Base-by-base conservation (phyloP, 2,888 invertebrate genomes). In the Hetaerina titia region DNA sequence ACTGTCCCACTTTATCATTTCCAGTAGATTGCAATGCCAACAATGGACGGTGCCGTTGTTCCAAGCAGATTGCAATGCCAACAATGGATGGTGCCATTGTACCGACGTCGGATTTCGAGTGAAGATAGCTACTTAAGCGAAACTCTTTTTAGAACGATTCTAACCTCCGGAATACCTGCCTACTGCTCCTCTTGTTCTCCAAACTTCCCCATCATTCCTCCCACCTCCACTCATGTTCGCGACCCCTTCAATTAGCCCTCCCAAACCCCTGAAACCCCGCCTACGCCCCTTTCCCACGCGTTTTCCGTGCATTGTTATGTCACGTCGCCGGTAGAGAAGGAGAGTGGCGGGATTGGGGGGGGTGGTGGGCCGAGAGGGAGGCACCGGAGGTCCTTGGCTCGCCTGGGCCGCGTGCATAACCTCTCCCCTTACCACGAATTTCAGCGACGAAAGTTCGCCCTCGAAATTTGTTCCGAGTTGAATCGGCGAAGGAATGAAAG, bases 261-360 rank as follows among this genome's bases (percentile, higher is more conserved):
- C 60, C 0, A 17, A 60, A 17, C 60, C 87, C 87, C 19, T 13
- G 31, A 31, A 15, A 88, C 88, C 5, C 69, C 69, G 56, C 88
- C 90, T 25, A 90, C 90, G 60, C 89, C 57, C 63, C 17, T 58
- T 90, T 90, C 90, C 25, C 90, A 90, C 90, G 90, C 90, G 90
- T 90, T 63, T 64, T 90, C 63, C 8, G n/a, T 64, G 90, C 90
- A 64, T 90, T 64, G 90, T 90, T 90, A 90, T 90, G 64, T 63
- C 90, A 90, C 45, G 64, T 64, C 90, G 90, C 64, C 90, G 22
- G 45, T 45, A 45, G 45, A 45, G 45, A 45, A 45, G 45, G 45
- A 45, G 45, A 45, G 45, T 57, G 56, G 56, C 89, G 89, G 19
- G 89, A 22, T 45, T n/a, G 31, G 90, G 58, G 89, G 60, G 90